A percentile compares a stretch with the other conserved stretches of the same genome.
Conservation (phyloP, 2,888 invertebrate genomes). For the Nudaria mundana region DNA sequence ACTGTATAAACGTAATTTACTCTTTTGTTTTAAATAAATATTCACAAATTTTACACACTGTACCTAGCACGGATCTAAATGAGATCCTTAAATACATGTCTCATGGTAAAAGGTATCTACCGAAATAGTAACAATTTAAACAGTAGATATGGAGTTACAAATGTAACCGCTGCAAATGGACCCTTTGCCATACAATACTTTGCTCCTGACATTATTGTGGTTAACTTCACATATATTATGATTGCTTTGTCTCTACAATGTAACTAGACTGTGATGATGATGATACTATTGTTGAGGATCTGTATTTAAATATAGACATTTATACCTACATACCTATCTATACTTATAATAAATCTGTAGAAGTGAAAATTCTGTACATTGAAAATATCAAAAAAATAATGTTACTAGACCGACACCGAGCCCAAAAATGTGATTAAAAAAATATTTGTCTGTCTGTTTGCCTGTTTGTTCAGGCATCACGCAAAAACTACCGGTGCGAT, state of each 20-base stretch:
- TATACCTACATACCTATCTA: too few species aligned
- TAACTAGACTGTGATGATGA: not conserved
- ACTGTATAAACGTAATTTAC: too few species aligned
- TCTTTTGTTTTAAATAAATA: not conserved
- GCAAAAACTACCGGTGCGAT: too few species aligned
- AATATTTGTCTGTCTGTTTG: too few species aligned
- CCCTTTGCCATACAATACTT: too few species aligned
- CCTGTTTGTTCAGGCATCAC: too few species aligned
- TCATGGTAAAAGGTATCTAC: slow-evolving; percentile 2
- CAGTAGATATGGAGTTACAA: too few species aligned
- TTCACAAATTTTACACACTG: not conserved
- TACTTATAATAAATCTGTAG: too few species aligned
- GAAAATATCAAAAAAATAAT: too few species aligned
- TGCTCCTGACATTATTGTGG: slow-evolving; percentile 11
- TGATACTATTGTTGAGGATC: not conserved
- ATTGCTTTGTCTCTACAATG: slow-evolving; percentile 3
- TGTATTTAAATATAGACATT: not conserved
- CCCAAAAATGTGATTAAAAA: too few species aligned
- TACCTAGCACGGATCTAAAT: not conserved
- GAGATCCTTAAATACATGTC: not conserved
- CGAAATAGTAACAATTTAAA: slow-evolving; percentile 5
- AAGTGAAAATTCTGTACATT: too few species aligned
- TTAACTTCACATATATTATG: slow-evolving; percentile 3
- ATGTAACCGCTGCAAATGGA: not conserved
- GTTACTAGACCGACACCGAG: too few species aligned